A percentile compares a stretch with the other conserved stretches of the same genome.
Conservation (phyloP, 2,113 vertebrate genomes). For the Sebastes fasciatus region DNA sequence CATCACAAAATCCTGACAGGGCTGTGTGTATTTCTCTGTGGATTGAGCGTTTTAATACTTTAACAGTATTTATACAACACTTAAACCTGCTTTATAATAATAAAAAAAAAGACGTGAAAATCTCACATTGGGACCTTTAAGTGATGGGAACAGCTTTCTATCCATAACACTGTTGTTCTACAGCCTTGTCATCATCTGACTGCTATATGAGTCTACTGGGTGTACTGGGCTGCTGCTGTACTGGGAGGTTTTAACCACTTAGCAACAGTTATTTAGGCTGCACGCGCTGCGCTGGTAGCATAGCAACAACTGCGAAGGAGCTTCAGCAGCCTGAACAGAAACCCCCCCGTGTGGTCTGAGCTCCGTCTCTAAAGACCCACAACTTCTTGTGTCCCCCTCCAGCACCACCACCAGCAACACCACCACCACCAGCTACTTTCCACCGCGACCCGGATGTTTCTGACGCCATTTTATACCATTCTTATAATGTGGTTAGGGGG, state of each 20-base stretch:
- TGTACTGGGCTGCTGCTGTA: conserved; percentile 7
- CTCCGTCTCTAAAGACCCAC: conserved; percentile 25
- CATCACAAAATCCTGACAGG: no score
- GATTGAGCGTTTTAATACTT: no score
- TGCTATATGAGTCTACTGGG: not conserved
- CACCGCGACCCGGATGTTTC: conserved; percentile 52
- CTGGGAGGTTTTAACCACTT: conserved; percentile 16
- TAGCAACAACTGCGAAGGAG: conserved; percentile 73
- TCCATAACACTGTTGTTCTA: not conserved
- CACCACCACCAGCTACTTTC: conserved; percentile 22
- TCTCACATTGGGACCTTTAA: no score
- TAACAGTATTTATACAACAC: no score
- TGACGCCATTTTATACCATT: conserved; percentile 58
- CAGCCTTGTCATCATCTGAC: not conserved
- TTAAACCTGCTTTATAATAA: no score
- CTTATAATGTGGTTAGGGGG: conserved; percentile 4
- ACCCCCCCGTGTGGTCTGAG: conserved; percentile 33
- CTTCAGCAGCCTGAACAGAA: conserved; percentile 43
- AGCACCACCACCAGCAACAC: not conserved
- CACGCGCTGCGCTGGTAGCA: conserved; percentile 55
- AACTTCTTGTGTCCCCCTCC: conserved; percentile 17
- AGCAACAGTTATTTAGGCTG: conserved; percentile 24
- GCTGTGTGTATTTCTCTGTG: no score
- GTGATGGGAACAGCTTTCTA: not conserved
- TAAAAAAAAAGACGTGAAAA: no score